Base-by-base conservation (phyloP, 1,140 invertebrate genomes). In the Polypedilum vanderplanki region DNA sequence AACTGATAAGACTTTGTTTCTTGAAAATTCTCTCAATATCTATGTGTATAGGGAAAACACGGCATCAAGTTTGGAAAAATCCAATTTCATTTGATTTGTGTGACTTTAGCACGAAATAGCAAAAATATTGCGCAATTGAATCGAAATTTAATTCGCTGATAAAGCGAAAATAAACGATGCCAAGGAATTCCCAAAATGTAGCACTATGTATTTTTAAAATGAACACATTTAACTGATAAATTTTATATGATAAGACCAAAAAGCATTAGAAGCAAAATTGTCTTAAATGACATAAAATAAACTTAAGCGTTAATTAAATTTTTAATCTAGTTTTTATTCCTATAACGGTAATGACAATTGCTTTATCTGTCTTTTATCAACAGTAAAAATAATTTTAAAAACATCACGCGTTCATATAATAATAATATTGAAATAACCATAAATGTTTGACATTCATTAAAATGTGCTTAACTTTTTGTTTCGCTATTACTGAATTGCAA, bases 51-150 rank as follows among this genome's bases (percentile, higher is more conserved):
- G 24, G 24, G 24, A 33, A 33, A 33, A 33, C 5, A 33, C 5
- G 24, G 24, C 24, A 33, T 33, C 24, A 33, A 33, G 24, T 33
- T 33, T 33, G 7, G n/a, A 18, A 10, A 20, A 70, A 70, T 70
- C 20, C 65, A 20, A 67, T 20, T 70, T 70, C 9, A 70, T 10
- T 18, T 70, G 65, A 70, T 70, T 70, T 70, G 65, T 70, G 65
- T 70, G 65, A 70, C 20, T 18, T 22, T 1, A 57, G 12, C 12
- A n/a, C 3, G 12, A 57, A 12, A 57, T 57, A 57, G 24, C 24
- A 57, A 57, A 57, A 57, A 12, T 4, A 57, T 15, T 57, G 46
- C n/a, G 46, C 46, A 57, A 57, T 15, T 57, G 46, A 57, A 57
- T n/a, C 46, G n/a, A n/a, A 57, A 57, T 57, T n/a, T 57, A 57